phyloP scores from a whole-genome alignment of 2,797 vertebrate genomes.

The Chrysocyon brachyurus region DNA sequence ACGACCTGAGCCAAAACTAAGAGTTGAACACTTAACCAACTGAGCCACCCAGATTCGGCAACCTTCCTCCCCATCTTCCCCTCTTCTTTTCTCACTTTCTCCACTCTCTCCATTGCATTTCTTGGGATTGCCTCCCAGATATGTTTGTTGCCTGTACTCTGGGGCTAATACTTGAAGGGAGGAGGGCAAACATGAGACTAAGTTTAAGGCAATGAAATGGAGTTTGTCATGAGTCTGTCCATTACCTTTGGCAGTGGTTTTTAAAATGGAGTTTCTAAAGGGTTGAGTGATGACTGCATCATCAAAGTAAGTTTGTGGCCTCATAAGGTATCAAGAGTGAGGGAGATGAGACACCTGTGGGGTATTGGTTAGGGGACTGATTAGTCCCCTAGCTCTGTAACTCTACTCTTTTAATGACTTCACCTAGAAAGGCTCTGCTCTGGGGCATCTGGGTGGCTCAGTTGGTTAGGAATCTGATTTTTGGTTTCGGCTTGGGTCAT shows the following conservation, averaged over 20 bases:
- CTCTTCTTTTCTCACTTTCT: background rate
- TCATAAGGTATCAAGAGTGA: background rate
- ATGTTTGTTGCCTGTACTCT: background rate
- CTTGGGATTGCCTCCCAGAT: background rate
- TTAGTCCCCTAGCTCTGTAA: background rate
- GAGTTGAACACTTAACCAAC: background rate
- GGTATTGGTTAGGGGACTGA: background rate
- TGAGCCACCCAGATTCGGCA: background rate
- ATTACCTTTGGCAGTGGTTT: background rate
- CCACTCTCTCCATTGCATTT: background rate
- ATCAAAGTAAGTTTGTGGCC: background rate
- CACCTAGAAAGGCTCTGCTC: background rate
- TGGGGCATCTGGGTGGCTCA: background rate
- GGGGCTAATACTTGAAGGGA: background rate
- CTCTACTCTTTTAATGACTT: background rate
- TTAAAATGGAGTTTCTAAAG: background rate
- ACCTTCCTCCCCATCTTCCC: background rate
- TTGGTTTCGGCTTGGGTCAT: background rate
- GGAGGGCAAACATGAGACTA: background rate
- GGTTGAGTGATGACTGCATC: background rate
- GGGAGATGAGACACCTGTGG: background rate
- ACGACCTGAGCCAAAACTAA: background rate
- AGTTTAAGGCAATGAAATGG: background rate
- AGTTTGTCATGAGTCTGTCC: constrained; percentile 9
- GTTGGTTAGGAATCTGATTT: background rate